Evolutionary conservation across 1,140 invertebrate species (phyloP), one percentile per base, ranked within the genome.

Genomic region (Ooceraea biroi): DNA sequence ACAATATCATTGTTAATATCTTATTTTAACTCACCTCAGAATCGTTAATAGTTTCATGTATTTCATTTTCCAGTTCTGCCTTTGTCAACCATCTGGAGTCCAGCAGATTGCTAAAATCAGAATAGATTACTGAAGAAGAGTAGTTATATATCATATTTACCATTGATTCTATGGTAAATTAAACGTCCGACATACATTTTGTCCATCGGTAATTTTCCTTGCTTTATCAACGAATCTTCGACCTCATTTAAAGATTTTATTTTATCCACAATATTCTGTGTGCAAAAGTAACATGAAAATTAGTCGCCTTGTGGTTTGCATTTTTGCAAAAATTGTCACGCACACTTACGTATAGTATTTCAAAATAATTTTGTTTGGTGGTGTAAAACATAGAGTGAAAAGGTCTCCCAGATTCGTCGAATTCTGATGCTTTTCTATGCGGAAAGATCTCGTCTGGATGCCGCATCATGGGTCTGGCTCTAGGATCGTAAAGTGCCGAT

Each of bases 321-420:
- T 25, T 44, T 22, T 14, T 50, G 12, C 46, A 50, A n/a, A 74
- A 66, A 0, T 22, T 11, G 60, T 60, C 73, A 61, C 11, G 46
- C 8, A 44, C 52, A 90, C 93, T 95, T 94, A 99, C 98, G 95
- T 98, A 96, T 86, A 99, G 93, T n/a, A 96, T 80, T 91, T 97
- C 95, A 91, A 97, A 98, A 93, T 96, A 99, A 92, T 98, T 97
- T 5, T 98, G 96, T 91, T 96, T 97, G 58, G 95, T 95, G 0
- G 98, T 99, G 90, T 99, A 99, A 94, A 99, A 99, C 77, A 99
- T 94, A 66, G 95, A 96, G 95, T 99, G 97, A 94, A 96, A 96
- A 4, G 99, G 98, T 91, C 98, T 95, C 0, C 98, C 99, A 86
- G 95, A 95, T 89, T 96, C 95, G 95, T 98, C 98, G 95, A 99